Percentiles rank a stretch among this genome's conserved stretches.
These are phyloP conservation scores for Halictus quadricinctus DNA, from an alignment of 2,888 invertebrate species.

Conservation along the genomic window DNA sequence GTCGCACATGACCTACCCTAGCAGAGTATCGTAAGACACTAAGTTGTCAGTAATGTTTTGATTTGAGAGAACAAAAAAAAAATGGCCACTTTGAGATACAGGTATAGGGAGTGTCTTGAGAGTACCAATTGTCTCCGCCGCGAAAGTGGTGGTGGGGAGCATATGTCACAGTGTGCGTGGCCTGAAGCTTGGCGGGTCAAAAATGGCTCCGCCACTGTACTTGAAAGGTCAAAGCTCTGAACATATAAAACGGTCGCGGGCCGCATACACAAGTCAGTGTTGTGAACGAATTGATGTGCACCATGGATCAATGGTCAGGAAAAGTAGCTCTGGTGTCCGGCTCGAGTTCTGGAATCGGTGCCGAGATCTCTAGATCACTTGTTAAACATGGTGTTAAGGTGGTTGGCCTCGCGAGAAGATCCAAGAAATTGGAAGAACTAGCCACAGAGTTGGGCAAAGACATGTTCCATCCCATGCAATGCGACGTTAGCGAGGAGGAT, in stretches of 20 bases:
- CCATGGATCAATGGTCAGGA: conserved; percentile 86
- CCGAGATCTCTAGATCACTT: conserved; percentile 82
- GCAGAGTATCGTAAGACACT: no score
- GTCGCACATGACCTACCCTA: no score
- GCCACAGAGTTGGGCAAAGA: conserved; percentile 52
- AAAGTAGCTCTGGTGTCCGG: conserved; percentile 87
- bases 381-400: conserved; percentile 84
- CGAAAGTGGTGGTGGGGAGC: no score
- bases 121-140: no score
- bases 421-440: conserved; percentile 81
- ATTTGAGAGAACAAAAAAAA: no score
- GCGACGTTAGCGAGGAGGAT: conserved; percentile 84
- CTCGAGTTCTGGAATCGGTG: conserved; percentile 86
- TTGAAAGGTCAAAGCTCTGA: background rate
- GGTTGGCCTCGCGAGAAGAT: conserved; percentile 83
- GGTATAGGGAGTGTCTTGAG: no score
- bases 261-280: background rate
- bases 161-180: no score
- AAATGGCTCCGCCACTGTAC: no score
- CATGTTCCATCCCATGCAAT: conserved; percentile 78
- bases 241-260: background rate
- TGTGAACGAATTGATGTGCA: conserved; percentile 56
- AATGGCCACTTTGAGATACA: no score
- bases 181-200: no score
- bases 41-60: no score